Conservation (phyloP, 1,140 invertebrate species). For the Atta colombica region DNA sequence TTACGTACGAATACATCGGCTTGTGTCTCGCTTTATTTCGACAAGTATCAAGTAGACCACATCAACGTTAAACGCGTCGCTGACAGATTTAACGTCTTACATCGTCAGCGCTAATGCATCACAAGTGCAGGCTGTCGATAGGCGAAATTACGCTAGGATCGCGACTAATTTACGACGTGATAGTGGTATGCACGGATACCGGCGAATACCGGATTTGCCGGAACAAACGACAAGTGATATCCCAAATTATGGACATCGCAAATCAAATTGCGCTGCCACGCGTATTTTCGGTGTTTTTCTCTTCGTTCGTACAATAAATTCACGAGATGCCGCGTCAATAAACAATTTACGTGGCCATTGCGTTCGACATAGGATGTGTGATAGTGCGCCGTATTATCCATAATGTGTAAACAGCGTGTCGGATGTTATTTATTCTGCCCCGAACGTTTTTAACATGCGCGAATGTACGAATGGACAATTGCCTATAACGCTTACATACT, state of each 20-base stretch:
- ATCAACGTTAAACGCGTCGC: conserved; percentile 33
- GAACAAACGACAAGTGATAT: conserved; percentile 43
- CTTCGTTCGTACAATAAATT: conserved; percentile 48
- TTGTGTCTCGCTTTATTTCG: neutral
- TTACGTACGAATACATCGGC: neutral
- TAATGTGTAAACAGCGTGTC: conserved; percentile 28
- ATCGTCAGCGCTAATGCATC: conserved; percentile 38
- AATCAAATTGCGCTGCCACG: conserved; percentile 54
- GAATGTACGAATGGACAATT: neutral
- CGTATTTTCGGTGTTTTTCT: conserved; percentile 50
- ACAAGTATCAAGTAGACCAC: conserved; percentile 25
- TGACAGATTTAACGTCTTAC: conserved; percentile 66
- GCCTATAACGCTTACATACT: neutral
- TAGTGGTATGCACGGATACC: conserved; percentile 1
- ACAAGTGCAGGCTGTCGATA: conserved; percentile 51
- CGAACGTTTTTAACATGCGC: conserved; percentile 5
- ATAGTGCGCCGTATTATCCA: conserved; percentile 39
- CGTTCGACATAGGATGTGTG: conserved; percentile 16
- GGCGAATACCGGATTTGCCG: conserved; percentile 31
- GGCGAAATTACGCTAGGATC: conserved; percentile 40
- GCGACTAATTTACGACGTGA: conserved; percentile 62
- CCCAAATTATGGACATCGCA: conserved; percentile 53
- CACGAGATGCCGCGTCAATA: conserved; percentile 29
- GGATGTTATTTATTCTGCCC: conserved; percentile 30
- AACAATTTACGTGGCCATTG: conserved; percentile 51